Evolutionary conservation across 1,140 invertebrate genomes (phyloP), one percentile per base, ranked within the genome.

Genomic region (Parapsyche elsis): DNA sequence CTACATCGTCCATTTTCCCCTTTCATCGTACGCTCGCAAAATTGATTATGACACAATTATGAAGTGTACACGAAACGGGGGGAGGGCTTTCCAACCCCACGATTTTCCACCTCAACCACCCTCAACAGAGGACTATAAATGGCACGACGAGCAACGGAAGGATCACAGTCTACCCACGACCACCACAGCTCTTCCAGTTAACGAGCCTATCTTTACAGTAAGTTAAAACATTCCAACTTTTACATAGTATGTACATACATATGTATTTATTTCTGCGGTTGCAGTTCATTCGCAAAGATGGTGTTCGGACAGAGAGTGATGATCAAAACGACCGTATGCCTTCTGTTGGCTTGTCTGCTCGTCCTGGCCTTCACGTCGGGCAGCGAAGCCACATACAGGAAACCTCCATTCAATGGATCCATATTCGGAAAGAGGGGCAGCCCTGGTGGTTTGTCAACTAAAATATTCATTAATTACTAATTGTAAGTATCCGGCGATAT

Each of bases 351-450:
- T 1, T 53, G 85, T 9, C 84, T 84, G 12, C 78, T 89, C 16
- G 77, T 89, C 1, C 81, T 89, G 44, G 85, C 86, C 5, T 67
- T 88, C 16, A 83, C 86, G 21, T 84, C 86, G 24, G 76, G 85
- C 10, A 86, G 84, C 30, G 91, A 93, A 80, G 94, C 91, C 7
- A 92, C 91, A 12, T 96, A 94, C 88, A 92, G 93, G 85, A 97
- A 96, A 86, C 94, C 95, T 12, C 95, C 95, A 0, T 96, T 97
- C 86, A 97, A 97, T 84, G 96, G 96, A 10, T 96, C 95, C 84
- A 97, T 97, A 84, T 97, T 97, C 86, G 96, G 96, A 79, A 97
- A 97, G 88, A 90, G 96, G 81, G 88, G 88, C 2, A 24, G 9
- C n/a, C 64, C 64, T 7, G 64, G 7, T 26, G 87, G 86, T 76